Evolutionary conservation across 92 coral and sea anemone species (phyloP), one percentile per base, ranked within the genome.

Genomic region (Epizoanthus ramosus): DNA sequence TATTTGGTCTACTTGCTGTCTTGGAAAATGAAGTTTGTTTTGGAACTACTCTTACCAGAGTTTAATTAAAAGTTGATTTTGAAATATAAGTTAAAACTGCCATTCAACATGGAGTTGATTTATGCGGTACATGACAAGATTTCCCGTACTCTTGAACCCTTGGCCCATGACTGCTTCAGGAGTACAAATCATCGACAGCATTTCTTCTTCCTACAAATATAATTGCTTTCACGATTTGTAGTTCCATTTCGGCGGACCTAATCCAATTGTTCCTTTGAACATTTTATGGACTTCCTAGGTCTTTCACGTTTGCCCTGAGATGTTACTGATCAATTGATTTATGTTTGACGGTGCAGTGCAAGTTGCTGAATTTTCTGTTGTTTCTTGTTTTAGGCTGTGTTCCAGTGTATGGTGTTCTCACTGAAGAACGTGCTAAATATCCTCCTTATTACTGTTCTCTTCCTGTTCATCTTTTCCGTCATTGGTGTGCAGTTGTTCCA

Each of bases 401-500:
- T 96, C 89, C 99, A 96, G 90, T 96, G 99, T 18, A 96, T 96
- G 95, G 98, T 96, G 21, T 96, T 85, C 89, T 96, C 99, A 22
- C 92, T 96, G 79, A 93, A 91, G 81, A 96, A 96, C 24, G 99
- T 96, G 25, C 91, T 96, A 68, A 96, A 96, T 84, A 96, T 96
- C 68, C 88, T 96, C 22, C 85, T 96, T 69, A 96, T 96, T 65
- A 96, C 99, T 7, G 59, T 96, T 3, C 84, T 96, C 57, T 96
- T 96, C 80, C 58, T 96, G 83, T 92, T 96, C 66, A 96, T 96
- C 65, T 96, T 96, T 75, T 88, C 99, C 31, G 97, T 94, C 63
- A 96, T 96, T 63, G 99, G 99, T 50, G 99, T 96, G 6, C 99
- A 96, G 72, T 92, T 96, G 74, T 96, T 96, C 77, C 99, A 96